Evolutionary conservation across 2,888 invertebrate genomes (phyloP).

Genomic region (Pantelozetes paolii): DNA sequence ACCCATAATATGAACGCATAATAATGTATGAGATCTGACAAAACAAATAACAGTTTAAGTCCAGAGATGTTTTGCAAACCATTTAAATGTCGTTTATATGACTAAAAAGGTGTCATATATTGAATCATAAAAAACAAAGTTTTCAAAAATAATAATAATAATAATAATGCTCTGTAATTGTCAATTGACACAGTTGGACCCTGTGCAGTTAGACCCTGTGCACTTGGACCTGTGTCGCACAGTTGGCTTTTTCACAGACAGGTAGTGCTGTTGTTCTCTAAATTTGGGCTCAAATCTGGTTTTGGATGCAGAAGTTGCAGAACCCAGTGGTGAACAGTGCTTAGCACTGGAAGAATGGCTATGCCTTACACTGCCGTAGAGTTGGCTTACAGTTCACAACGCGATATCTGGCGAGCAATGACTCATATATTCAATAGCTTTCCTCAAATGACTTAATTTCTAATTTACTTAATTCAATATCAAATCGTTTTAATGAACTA

Average conservation of each 20-base stretch:
- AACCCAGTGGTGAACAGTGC: neutral
- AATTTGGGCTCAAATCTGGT: neutral
- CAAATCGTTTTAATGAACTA: no score
- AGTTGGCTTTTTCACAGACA: neutral
- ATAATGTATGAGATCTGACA: neutral
- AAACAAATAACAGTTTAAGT: neutral
- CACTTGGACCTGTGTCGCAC: neutral
- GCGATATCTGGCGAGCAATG: conserved; percentile 30
- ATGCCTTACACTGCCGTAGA: neutral
- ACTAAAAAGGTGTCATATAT: conserved; percentile 25
- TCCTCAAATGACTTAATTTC: neutral
- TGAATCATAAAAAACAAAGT: conserved; percentile 10
- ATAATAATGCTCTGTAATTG: no score
- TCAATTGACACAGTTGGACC: no score
- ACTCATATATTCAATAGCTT: neutral
- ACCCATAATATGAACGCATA: conserved; percentile 5
- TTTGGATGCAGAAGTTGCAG: no score
- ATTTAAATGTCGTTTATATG: conserved; percentile 9
- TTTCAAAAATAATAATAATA: neutral
- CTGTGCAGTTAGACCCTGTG: no score
- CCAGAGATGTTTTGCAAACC: conserved; percentile 12
- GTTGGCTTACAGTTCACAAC: conserved; percentile 13
- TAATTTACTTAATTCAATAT: no score
- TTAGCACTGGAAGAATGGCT: neutral
- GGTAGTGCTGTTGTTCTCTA: neutral